These are phyloP conservation scores for Sitta europaea DNA, from an alignment of 2,113 vertebrate species.

Conservation along the genomic window DNA sequence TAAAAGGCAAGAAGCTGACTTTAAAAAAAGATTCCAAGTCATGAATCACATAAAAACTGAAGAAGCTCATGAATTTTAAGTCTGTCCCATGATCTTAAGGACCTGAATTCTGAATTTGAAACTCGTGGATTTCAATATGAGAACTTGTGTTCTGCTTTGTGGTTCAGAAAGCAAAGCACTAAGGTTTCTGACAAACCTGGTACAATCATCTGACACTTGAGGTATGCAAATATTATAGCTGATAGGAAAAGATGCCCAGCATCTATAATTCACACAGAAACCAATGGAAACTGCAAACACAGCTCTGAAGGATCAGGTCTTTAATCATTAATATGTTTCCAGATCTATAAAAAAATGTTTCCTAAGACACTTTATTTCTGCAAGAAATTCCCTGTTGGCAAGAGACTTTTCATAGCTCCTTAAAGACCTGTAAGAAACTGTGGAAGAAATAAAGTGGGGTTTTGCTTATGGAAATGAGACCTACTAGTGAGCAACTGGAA, in stretches of 20 bases:
- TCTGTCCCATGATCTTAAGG: neutral
- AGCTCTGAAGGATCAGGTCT: slow-evolving; percentile 4
- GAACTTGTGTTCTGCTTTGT: neutral
- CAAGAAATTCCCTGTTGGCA: slow-evolving; percentile 66
- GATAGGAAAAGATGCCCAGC: neutral
- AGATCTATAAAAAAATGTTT: slow-evolving; percentile 59
- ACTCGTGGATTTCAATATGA: neutral
- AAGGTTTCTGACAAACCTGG: neutral
- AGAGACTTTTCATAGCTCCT: slow-evolving; percentile 64
- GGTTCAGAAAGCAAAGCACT: neutral
- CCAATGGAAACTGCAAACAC: slow-evolving; percentile 17
- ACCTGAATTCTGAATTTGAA: neutral
- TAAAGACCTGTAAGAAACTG: slow-evolving; percentile 33
- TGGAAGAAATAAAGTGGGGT: slow-evolving; percentile 63
- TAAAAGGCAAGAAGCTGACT: neutral
- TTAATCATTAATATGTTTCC: slow-evolving; percentile 58
- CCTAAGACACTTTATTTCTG: slow-evolving; percentile 57
- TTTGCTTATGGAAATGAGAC: slow-evolving; percentile 56
- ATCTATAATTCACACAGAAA: neutral
- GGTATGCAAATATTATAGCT: neutral
- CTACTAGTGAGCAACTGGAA: slow-evolving; percentile 56
- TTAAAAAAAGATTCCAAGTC: neutral
- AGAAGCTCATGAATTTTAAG: neutral
- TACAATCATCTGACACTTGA: neutral
- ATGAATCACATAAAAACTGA: neutral